phyloP scores from a whole-genome alignment of 2,113 vertebrate genomes.

The Pao palembangensis region DNA sequence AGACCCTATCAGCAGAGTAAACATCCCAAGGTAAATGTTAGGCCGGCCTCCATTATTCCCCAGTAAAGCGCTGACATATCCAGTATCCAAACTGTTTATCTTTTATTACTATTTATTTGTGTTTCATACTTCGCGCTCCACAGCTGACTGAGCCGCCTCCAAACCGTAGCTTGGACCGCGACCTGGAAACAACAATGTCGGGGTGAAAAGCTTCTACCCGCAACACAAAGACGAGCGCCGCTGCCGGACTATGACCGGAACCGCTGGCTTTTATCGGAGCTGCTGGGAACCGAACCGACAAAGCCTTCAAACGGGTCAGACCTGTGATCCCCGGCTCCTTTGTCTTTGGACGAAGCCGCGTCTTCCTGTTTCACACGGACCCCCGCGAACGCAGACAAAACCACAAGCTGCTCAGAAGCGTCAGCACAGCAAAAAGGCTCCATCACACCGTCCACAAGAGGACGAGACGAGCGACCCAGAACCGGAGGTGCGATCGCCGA shows the following conservation, averaged over 20 bases:
- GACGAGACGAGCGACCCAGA: no score
- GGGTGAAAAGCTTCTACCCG: conserved; percentile 19
- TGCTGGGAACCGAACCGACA: conserved; percentile 67
- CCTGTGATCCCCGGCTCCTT: conserved; percentile 63
- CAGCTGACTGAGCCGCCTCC: conserved; percentile 17
- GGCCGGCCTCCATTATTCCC: conserved; percentile 31
- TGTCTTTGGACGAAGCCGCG: conserved; percentile 35
- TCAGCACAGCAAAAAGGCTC: neutral
- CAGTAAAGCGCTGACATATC: conserved; percentile 44
- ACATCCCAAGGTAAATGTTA: conserved; percentile 57
- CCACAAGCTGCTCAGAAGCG: neutral
- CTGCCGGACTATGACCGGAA: conserved; percentile 66
- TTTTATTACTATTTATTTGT: conserved; percentile 50
- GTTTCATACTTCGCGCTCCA: conserved; percentile 21
- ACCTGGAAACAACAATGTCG: conserved; percentile 35
- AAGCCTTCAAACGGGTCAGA: conserved; percentile 47
- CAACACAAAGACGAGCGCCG: conserved; percentile 57
- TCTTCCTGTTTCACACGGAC: conserved; percentile 70
- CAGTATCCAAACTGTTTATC: conserved; percentile 35
- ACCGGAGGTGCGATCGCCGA: no score
- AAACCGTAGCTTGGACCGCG: neutral
- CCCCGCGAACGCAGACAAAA: conserved; percentile 39
- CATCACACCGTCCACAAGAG: no score
- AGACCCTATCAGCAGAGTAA: conserved; percentile 42
- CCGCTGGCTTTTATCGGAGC: conserved; percentile 49